A percentile compares a stretch with the other conserved stretches of the same genome.
phyloP scores from a whole-genome alignment of 2,113 vertebrate genomes.

The Centropus bengalensis region DNA sequence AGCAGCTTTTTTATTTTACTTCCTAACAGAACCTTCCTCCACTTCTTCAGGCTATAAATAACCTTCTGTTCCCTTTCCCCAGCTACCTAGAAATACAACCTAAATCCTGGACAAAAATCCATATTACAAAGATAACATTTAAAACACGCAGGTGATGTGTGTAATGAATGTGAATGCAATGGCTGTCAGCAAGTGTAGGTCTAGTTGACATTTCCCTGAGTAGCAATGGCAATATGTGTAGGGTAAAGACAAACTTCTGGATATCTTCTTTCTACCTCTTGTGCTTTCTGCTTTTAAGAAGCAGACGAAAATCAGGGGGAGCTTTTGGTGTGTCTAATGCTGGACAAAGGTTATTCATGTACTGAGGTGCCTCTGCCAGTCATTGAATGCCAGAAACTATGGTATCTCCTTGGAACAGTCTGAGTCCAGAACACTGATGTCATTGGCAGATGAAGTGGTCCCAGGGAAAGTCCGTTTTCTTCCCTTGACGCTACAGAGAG shows the following conservation, averaged over 20 bases:
- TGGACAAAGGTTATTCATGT: background rate
- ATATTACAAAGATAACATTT: background rate
- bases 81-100: background rate
- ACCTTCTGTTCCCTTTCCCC: background rate
- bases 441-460: background rate
- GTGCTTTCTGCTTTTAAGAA: background rate
- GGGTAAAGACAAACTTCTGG: background rate
- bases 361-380: background rate
- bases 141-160: background rate
- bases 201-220: background rate
- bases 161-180: background rate
- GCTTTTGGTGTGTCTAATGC: background rate
- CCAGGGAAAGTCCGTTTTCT: background rate
- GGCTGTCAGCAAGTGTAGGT: background rate
- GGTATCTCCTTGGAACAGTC: background rate
- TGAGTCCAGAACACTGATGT: background rate
- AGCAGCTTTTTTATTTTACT: background rate
- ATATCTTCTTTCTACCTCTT: background rate
- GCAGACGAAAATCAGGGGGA: background rate
- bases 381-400: background rate
- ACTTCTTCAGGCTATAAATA: constrained; percentile 13
- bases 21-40: background rate
- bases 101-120: constrained; percentile 20
- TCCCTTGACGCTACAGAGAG: background rate
- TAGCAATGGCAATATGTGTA: background rate